Percentiles rank a stretch among this genome's conserved stretches.
phyloP scores from a whole-genome alignment of 2,797 vertebrate genomes.

The Centroberyx gerrardi region DNA sequence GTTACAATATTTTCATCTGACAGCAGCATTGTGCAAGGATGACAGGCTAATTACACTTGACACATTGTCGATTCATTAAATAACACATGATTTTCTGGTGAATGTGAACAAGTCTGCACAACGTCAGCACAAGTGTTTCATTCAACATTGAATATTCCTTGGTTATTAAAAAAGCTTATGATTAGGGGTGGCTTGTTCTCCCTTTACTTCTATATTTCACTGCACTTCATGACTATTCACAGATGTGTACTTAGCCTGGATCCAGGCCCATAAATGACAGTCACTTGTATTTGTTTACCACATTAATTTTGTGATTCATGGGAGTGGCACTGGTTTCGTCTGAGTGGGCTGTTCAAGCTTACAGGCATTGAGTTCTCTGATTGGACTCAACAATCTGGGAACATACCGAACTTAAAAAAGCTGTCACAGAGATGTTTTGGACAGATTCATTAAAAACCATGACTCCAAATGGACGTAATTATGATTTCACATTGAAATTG shows the following conservation, averaged over 20 bases:
- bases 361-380: not conserved
- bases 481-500: too few species aligned
- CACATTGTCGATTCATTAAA: constrained; percentile 68
- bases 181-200: constrained; percentile 10
- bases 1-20: constrained; percentile 57
- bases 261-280: constrained; percentile 32
- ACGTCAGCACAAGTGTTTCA: constrained; percentile 42
- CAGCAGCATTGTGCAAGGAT: constrained; percentile 48
- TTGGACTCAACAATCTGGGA: too few species aligned
- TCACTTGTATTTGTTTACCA: constrained; percentile 24
- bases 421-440: too few species aligned
- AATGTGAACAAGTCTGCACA: constrained; percentile 29
- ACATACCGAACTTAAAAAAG: too few species aligned
- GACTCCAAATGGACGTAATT: too few species aligned
- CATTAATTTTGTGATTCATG: constrained; percentile 41
- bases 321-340: constrained; percentile 7
- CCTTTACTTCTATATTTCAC: constrained; percentile 47
- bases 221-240: constrained; percentile 8
- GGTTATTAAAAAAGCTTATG: constrained; percentile 32
- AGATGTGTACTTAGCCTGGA: constrained; percentile 50
- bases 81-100: constrained; percentile 42
- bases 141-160: constrained; percentile 24
- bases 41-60: constrained; percentile 64
- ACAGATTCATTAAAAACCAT: too few species aligned
- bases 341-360: constrained; percentile 12